Base-by-base conservation (phyloP, 2,888 invertebrate genomes). In the Galeruca laticollis region DNA sequence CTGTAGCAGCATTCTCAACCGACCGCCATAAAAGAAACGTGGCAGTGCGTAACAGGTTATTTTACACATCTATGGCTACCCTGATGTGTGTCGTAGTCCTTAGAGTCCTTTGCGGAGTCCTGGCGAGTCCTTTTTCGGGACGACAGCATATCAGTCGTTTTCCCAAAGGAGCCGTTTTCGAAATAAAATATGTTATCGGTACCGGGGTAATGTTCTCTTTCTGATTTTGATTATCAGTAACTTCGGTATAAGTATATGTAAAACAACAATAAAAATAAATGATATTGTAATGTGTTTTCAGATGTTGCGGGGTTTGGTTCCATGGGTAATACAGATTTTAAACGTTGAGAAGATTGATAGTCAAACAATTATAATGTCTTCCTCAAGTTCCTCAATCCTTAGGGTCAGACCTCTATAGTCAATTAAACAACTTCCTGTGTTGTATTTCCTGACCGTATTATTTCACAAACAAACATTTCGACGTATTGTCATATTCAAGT, bases 1-100 rank as follows among this genome's bases (percentile, higher is more conserved):
- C 63, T 63, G 63, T 1, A 18, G 40, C 52, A 43, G 31, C 49
- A 49, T 62, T 57, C 67, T 52, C 59, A 47, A 66, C 70, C 68
- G 63, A 73, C 76, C 73, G 74, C 73, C 76, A 75, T 79, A 79
- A 79, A 79, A 78, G 78, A 77, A 77, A 75, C 75, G 77, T 79
- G 79, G 79, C 82, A 80, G 79, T 81, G 82, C 82, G 83, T 84
- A 84, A 84, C 83, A 84, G 82, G 84, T 85, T 85, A 86, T 86
- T 86, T 86, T 85, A 85, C 86, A 85, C 85, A 84, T 84, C 86
- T 85, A 84, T 85, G 85, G 82, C 78, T 85, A 82, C 82, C 81
- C 82, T 82, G 83, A 82, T 83, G 77, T 83, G 79, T 80, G 79
- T 76, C 76, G 72, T 40, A 78, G 79, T 82, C 82, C 82, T 82